Percentiles rank a stretch among this genome's conserved stretches.
Conservation (phyloP, 2,888 invertebrate species). For the Campoletis raptor region DNA sequence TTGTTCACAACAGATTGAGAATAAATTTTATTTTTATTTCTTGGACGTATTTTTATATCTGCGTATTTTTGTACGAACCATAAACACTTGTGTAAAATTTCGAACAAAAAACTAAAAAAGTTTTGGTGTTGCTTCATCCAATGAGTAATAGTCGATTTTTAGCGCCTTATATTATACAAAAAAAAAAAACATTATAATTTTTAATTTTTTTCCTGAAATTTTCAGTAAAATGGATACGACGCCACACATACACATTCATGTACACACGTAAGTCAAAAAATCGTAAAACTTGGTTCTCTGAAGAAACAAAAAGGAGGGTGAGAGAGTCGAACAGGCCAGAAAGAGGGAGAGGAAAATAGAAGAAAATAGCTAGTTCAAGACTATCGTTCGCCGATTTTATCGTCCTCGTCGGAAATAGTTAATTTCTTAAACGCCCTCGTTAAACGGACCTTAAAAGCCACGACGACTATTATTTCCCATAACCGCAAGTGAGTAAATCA, state of each 20-base stretch:
- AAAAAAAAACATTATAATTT: not conserved
- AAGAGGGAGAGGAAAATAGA: not conserved
- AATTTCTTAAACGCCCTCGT: constrained; percentile 67
- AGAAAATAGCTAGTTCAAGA: constrained; percentile 5
- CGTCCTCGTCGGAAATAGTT: constrained; percentile 68
- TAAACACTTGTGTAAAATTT: no score
- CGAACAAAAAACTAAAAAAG: no score
- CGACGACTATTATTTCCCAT: constrained; percentile 49
- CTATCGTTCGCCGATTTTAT: constrained; percentile 63
- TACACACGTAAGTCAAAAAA: not conserved
- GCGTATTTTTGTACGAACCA: no score
- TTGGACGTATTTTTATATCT: no score
- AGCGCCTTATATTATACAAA: not conserved
- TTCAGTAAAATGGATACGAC: constrained; percentile 33
- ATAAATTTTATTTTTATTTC: no score
- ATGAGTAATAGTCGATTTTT: not conserved
- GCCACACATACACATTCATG: not conserved
- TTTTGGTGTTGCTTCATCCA: no score
- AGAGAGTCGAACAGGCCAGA: not conserved
- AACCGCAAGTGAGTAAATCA: constrained; percentile 16
- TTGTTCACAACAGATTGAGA: no score
- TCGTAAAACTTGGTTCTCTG: constrained; percentile 37
- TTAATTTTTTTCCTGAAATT: not conserved
- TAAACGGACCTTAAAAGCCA: constrained; percentile 66
- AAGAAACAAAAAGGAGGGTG: not conserved